Conservation (phyloP, 1,140 invertebrate species). For the Maniola jurtina region DNA sequence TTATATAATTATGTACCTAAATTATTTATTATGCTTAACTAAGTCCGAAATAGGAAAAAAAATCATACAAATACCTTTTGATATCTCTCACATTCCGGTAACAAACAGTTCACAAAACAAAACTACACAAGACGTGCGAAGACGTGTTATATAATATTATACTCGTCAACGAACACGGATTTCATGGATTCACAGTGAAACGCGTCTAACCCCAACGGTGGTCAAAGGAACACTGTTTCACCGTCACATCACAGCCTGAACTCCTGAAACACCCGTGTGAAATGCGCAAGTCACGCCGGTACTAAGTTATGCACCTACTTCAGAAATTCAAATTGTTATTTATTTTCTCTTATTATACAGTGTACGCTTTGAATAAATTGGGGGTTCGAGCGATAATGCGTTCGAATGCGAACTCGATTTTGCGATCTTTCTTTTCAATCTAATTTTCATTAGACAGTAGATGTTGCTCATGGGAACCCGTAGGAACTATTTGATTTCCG, state of each 20-base stretch:
- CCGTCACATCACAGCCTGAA: slow-evolving; percentile 40
- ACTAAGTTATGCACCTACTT: slow-evolving; percentile 64
- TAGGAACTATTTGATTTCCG: too few relatives aligned
- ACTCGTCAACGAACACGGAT: slow-evolving; percentile 54
- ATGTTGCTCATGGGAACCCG: too few relatives aligned
- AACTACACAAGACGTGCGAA: slow-evolving; percentile 42
- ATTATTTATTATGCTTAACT: neutral
- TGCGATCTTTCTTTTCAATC: neutral
- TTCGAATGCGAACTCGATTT: slow-evolving; percentile 7
- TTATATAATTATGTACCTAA: too few relatives aligned
- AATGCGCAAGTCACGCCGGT: slow-evolving; percentile 73
- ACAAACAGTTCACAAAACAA: slow-evolving; percentile 58
- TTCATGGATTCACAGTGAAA: slow-evolving; percentile 30
- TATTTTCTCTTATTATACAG: slow-evolving; percentile 55
- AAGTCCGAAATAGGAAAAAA: neutral
- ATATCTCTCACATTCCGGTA: slow-evolving; percentile 16
- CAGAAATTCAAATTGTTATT: slow-evolving; percentile 67
- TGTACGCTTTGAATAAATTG: slow-evolving; percentile 37
- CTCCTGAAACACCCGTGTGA: slow-evolving; percentile 53
- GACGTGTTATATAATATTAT: slow-evolving; percentile 60
- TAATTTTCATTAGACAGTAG: neutral
- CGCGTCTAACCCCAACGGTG: slow-evolving; percentile 39
- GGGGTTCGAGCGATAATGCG: slow-evolving; percentile 8
- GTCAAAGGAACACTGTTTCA: slow-evolving; percentile 52
- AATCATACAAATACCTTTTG: slow-evolving; percentile 22